Conservation (phyloP, 2,113 vertebrate species). For the Psophia crepitans region DNA sequence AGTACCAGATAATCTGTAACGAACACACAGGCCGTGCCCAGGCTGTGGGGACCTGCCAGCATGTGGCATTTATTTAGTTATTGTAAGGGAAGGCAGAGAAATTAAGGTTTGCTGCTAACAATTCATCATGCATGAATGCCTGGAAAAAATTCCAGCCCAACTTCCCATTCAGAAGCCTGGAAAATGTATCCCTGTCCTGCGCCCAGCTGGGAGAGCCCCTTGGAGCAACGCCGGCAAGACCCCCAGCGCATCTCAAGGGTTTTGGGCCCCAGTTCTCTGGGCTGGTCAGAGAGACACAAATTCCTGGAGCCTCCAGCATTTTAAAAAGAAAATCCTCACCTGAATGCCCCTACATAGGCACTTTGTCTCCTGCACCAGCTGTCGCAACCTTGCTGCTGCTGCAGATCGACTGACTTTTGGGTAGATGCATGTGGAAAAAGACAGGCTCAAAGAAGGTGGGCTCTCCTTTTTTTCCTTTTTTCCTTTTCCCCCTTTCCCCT, state of each 20-base stretch:
- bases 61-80: not conserved
- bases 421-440: not conserved
- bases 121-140: not conserved
- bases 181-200: not conserved
- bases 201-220: not conserved
- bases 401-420: not conserved
- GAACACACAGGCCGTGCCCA: not conserved
- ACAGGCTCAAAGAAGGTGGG: not conserved
- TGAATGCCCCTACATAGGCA: too few species aligned
- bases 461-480: not conserved
- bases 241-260: not conserved
- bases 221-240: accelerated
- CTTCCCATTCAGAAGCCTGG: not conserved
- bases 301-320: not conserved
- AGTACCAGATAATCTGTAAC: not conserved
- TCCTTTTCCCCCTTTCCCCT: not conserved
- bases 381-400: not conserved
- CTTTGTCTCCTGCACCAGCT: not conserved
- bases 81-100: not conserved
- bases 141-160: not conserved
- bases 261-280: not conserved
- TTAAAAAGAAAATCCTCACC: not conserved
- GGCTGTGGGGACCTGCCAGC: not conserved
- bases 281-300: not conserved
- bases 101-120: not conserved